Conservation (phyloP, 92 coral and sea anemone species). For the Hydrozoanthus gracilis region DNA sequence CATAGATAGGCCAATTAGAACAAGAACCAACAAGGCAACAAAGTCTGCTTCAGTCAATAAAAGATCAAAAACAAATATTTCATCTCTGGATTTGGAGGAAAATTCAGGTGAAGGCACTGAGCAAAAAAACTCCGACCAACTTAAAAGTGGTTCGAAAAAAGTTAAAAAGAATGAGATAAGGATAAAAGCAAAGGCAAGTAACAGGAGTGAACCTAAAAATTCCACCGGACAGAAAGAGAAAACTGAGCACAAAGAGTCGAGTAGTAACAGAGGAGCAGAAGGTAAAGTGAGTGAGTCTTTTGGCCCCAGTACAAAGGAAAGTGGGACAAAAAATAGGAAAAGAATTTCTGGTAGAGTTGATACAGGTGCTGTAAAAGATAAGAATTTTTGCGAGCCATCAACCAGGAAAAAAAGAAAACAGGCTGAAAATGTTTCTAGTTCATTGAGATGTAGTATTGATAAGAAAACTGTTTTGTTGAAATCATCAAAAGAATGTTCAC, state of each 20-base stretch:
- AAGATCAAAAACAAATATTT: neutral
- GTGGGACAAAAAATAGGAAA: conserved; percentile 21
- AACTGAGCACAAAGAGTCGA: neutral
- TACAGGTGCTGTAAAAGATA: neutral
- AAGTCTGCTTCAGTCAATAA: conserved; percentile 2
- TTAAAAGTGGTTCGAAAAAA: neutral
- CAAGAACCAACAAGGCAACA: neutral
- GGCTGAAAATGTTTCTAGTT: neutral
- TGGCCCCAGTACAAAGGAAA: neutral
- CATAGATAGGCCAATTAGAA: conserved; percentile 10
- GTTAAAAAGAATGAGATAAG: neutral
- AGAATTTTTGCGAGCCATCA: neutral
- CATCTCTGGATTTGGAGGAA: neutral
- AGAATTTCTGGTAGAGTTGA: neutral
- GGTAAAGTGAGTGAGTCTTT: neutral
- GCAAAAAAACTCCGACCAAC: neutral
- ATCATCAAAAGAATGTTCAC: conserved; percentile 7
- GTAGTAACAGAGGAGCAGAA: neutral
- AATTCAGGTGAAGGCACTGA: neutral
- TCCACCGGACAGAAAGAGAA: neutral
- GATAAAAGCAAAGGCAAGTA: neutral
- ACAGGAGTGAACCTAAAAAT: neutral
- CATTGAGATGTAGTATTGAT: neutral
- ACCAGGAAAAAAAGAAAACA: neutral
- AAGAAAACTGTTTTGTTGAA: neutral